phyloP scores from a whole-genome alignment of 2,888 invertebrate species.

The Nebria salina region DNA sequence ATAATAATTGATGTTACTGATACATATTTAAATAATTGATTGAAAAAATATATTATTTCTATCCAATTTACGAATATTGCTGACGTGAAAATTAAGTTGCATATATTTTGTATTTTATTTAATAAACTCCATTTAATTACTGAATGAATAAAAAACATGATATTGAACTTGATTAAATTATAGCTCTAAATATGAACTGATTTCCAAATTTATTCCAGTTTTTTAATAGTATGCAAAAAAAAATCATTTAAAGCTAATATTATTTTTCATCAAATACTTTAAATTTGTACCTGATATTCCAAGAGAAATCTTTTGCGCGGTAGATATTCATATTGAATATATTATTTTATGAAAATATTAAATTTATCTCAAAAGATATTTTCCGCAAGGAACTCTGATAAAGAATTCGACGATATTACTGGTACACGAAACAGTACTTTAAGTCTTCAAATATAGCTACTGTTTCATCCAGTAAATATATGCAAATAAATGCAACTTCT shows the following conservation, averaged over 20 bases:
- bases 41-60: no score
- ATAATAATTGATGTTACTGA: no score
- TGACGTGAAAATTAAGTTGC: no score
- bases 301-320: not conserved
- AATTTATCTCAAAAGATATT: not conserved
- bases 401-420: not conserved
- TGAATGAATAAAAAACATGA: no score
- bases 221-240: not conserved
- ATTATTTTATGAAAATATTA: not conserved
- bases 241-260: not conserved
- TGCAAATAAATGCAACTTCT: not conserved
- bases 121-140: no score
- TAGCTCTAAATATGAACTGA: no score
- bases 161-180: no score
- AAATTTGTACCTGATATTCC: not conserved
- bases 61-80: no score
- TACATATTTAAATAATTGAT: no score
- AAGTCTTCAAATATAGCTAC: not conserved
- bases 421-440: conserved; percentile 1
- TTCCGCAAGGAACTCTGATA: not conserved
- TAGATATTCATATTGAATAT: not conserved
- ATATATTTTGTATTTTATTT: no score
- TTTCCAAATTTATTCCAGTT: not conserved
- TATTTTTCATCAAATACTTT: not conserved
- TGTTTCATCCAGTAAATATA: not conserved